Conservation (phyloP, 2,797 vertebrate genomes). For the Acanthopagrus latus region DNA sequence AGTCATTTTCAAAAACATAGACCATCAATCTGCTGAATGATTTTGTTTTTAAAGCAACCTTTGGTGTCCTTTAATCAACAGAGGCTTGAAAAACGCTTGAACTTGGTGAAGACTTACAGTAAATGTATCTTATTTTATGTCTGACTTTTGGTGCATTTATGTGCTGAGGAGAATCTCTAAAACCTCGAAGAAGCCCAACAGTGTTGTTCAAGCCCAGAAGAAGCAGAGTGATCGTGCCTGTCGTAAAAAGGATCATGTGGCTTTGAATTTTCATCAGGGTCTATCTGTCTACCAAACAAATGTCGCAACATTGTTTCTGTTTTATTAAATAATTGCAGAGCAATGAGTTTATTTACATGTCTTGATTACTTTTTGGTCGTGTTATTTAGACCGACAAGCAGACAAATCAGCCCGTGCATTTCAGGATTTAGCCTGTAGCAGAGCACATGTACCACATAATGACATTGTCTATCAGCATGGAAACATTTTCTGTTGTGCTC, state of each 20-base stretch:
- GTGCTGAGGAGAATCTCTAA: not conserved
- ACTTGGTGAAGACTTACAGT: not conserved
- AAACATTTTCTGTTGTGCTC: not conserved
- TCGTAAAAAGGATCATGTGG: slow-evolving; percentile 4
- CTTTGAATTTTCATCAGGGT: too few species aligned
- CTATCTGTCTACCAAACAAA: too few species aligned
- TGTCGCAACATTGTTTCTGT: too few species aligned
- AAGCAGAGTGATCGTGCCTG: not conserved
- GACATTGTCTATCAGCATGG: not conserved
- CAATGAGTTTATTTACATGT: not conserved
- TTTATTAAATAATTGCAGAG: too few species aligned
- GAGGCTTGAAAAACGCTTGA: not conserved
- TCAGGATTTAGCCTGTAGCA: not conserved
- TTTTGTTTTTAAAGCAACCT: not conserved
- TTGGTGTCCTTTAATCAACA: slow-evolving; percentile 11
- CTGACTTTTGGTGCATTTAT: slow-evolving; percentile 2
- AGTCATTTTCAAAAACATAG: slow-evolving; percentile 2
- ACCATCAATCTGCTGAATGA: slow-evolving; percentile 7
- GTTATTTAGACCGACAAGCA: not conserved
- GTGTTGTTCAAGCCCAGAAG: not conserved
- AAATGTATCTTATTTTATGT: slow-evolving; percentile 6
- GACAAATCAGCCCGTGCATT: not conserved
- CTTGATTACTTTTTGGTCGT: not conserved
- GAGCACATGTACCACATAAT: not conserved
- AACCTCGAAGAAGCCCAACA: not conserved